Evolutionary conservation across 2,797 vertebrate genomes (phyloP).

Genomic region (Phaenicophaeus curvirostris): DNA sequence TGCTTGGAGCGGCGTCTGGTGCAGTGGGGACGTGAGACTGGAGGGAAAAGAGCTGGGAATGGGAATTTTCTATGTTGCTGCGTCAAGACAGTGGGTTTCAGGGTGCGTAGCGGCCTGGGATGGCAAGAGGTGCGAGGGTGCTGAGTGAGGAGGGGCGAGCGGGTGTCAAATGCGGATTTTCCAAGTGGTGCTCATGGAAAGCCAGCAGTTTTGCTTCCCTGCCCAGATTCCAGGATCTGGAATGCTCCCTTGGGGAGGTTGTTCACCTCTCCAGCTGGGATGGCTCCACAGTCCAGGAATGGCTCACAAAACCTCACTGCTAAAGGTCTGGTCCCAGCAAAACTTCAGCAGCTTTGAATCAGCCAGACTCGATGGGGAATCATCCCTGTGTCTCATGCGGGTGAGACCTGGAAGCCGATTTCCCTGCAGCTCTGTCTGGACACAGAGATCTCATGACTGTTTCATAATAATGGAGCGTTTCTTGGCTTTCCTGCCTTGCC

Average conservation of each 20-base stretch:
- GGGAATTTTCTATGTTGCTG: not conserved
- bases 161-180: not conserved
- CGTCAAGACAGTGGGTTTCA: not conserved
- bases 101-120: not conserved
- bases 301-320: not conserved
- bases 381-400: not conserved
- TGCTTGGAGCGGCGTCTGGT: not conserved
- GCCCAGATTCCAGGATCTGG: not conserved
- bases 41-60: not conserved
- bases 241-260: not conserved
- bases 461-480: not conserved
- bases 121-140: not conserved
- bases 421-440: not conserved
- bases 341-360: not conserved
- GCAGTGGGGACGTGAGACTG: not conserved
- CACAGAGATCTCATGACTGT: not conserved
- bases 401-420: not conserved
- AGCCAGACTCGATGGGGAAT: accelerated
- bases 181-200: not conserved
- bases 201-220: too few species aligned
- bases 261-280: not conserved
- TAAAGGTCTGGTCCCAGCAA: not conserved
- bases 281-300: not conserved
- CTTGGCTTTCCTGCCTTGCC: not conserved
- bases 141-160: not conserved